Percentiles rank a stretch among this genome's conserved stretches.
phyloP scores from a whole-genome alignment of 2,888 invertebrate species.

The Flexamia atlantica region DNA sequence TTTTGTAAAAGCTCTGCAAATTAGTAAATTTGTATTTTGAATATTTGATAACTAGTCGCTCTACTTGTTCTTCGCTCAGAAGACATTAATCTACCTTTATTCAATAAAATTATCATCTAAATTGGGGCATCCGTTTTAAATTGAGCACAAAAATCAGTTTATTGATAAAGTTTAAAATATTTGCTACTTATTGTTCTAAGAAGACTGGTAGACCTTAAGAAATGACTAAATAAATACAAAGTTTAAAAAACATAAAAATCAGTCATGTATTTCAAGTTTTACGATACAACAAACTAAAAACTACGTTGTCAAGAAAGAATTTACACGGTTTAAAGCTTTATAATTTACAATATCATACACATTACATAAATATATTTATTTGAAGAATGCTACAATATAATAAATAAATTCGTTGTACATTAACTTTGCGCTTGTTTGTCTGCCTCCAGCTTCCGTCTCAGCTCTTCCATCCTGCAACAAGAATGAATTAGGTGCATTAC shows the following conservation, averaged over 20 bases:
- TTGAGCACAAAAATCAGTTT: no score
- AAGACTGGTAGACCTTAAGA: no score
- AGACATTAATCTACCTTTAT: no score
- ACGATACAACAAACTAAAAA: not conserved
- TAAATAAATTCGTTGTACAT: not conserved
- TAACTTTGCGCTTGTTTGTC: not conserved
- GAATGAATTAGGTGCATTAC: not conserved
- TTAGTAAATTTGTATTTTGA: no score
- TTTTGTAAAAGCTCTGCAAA: no score
- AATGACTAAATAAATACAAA: not conserved
- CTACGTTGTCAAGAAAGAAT: not conserved
- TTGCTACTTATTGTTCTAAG: no score
- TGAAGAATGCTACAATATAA: not conserved
- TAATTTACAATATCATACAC: conserved; percentile 30
- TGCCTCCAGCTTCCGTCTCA: not conserved
- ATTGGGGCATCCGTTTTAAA: no score
- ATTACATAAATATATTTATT: not conserved
- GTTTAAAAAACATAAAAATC: conserved; percentile 28
- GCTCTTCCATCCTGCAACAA: not conserved
- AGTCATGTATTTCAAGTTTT: conserved; percentile 28
- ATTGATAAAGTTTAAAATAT: no score
- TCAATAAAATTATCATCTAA: no score
- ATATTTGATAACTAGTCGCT: no score
- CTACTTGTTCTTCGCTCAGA: no score
- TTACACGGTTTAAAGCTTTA: not conserved